Conservation (phyloP, 2,888 invertebrate genomes). For the Cataglyphis altisquamis region DNA sequence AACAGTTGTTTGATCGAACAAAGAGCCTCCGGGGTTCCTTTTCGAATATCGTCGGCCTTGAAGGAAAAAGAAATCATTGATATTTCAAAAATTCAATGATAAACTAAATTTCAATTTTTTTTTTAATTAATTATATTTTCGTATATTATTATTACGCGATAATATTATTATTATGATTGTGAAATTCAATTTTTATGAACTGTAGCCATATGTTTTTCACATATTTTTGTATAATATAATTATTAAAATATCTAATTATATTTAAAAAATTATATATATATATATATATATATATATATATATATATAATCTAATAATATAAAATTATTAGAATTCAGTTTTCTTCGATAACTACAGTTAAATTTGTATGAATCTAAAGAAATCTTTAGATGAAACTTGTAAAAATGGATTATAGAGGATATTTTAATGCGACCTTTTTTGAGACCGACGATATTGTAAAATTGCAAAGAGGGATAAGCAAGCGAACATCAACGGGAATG, state of each 20-base stretch:
- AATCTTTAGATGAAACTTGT: neutral
- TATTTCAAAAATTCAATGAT: neutral
- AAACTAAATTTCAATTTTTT: neutral
- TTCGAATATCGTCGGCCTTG: slow-evolving; percentile 18
- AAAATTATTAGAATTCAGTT: neutral
- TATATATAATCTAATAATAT: neutral
- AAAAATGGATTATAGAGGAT: neutral
- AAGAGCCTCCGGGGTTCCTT: slow-evolving; percentile 21
- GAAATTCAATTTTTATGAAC: neutral
- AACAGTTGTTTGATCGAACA: slow-evolving; percentile 70
- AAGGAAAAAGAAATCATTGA: neutral
- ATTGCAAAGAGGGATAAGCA: slow-evolving; percentile 33
- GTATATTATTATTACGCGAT: neutral
- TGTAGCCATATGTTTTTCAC: neutral
- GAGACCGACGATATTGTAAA: slow-evolving; percentile 29
- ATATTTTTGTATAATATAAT: neutral
- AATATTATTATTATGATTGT: neutral
- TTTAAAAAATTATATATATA: too few species aligned
- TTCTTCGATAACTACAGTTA: too few species aligned
- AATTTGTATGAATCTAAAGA: neutral
- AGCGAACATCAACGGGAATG: slow-evolving; percentile 82
- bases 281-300: too few species aligned
- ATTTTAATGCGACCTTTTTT: neutral
- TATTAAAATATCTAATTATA: neutral
- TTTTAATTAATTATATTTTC: neutral